Percentiles rank a stretch among this genome's conserved stretches.
phyloP scores from a whole-genome alignment of 92 coral and sea anemone genomes.

The Phenganax subtilis region DNA sequence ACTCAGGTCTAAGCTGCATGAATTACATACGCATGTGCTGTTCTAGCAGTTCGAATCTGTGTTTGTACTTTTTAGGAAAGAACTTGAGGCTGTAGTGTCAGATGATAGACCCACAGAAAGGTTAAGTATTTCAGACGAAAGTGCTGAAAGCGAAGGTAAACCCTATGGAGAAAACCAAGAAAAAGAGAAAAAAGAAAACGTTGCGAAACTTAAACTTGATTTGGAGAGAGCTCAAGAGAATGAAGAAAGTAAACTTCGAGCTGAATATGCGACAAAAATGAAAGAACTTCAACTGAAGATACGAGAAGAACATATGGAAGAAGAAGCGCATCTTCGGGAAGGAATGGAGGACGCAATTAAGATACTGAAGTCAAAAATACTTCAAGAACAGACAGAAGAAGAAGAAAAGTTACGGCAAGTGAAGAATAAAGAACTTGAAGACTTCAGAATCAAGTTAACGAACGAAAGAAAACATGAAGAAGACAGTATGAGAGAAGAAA shows the following conservation, averaged over 20 bases:
- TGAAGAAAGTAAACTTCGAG: conserved; percentile 69
- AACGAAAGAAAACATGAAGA: conserved; percentile 75
- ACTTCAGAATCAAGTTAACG: conserved; percentile 60
- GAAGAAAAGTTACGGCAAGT: conserved; percentile 60
- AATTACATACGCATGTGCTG: neutral
- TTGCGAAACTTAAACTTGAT: conserved; percentile 58
- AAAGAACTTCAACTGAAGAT: conserved; percentile 74
- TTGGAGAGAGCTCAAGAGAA: conserved; percentile 61
- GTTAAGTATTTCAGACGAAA: neutral
- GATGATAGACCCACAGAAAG: neutral
- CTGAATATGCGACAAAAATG: conserved; percentile 79
- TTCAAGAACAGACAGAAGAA: conserved; percentile 68
- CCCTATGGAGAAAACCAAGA: conserved; percentile 65
- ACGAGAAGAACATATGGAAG: conserved; percentile 85
- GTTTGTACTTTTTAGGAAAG: neutral
- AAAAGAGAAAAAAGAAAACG: conserved; percentile 67
- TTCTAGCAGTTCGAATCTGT: neutral
- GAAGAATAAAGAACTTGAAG: conserved; percentile 62
- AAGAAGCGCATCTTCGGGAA: conserved; percentile 91
- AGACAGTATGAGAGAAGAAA: conserved; percentile 56
- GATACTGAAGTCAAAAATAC: conserved; percentile 64
- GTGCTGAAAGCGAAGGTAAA: conserved; percentile 66
- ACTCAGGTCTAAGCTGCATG: neutral
- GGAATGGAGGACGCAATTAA: conserved; percentile 90
- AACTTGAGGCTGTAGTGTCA: neutral